Percentiles rank a stretch among this genome's conserved stretches.
These are phyloP conservation scores for Hephaestus fuliginosus DNA, from an alignment of 2,797 vertebrate species.

Conservation along the genomic window DNA sequence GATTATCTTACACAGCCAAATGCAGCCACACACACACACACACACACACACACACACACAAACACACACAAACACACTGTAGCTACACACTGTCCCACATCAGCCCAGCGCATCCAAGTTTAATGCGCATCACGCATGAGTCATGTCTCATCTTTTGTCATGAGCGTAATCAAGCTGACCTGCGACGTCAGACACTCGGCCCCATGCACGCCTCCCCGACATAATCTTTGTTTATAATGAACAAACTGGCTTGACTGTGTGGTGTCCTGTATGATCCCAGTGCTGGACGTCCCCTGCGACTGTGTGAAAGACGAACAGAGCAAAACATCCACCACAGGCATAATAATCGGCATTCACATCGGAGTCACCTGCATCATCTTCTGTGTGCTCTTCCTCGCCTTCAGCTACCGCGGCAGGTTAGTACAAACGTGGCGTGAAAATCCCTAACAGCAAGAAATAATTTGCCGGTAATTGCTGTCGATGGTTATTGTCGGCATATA, in stretches of 20 bases:
- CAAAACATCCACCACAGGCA: constrained; percentile 94
- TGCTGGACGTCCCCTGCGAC: constrained; percentile 91
- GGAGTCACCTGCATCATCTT: constrained; percentile 98
- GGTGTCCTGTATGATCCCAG: constrained; percentile 78
- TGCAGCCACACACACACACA: not conserved
- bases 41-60: not conserved
- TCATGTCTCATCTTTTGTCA: not conserved
- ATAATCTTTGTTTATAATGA: not conserved
- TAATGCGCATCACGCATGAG: not conserved
- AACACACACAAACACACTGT: not conserved
- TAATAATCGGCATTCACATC: constrained; percentile 97
- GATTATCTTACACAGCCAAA: constrained; percentile 52
- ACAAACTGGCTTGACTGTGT: constrained; percentile 14
- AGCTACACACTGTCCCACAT: constrained; percentile 2
- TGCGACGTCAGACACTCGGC: not conserved
- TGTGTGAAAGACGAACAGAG: constrained; percentile 93
- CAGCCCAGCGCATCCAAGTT: not conserved
- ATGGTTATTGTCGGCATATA: constrained; percentile 12
- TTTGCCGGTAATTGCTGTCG: constrained; percentile 13
- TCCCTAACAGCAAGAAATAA: constrained; percentile 7
- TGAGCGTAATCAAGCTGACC: constrained; percentile 6
- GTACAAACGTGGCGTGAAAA: constrained; percentile 17
- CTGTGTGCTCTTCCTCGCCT: constrained; percentile 97
- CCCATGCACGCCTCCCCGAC: constrained; percentile 2
- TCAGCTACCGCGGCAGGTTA: constrained; percentile 96